phyloP scores from a whole-genome alignment of 1,140 invertebrate genomes.

The Notospermus geniculatus region DNA sequence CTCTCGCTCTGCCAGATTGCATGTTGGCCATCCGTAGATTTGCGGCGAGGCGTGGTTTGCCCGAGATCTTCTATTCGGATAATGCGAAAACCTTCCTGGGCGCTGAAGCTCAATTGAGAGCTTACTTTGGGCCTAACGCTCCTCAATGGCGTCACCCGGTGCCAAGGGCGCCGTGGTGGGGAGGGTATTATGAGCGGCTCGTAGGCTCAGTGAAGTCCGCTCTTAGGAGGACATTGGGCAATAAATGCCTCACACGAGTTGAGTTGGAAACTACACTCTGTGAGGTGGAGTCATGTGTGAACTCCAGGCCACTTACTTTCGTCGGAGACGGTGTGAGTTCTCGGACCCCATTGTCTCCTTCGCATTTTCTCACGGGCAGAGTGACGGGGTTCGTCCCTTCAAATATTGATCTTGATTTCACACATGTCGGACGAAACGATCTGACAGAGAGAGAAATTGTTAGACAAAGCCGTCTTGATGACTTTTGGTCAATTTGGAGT shows the following conservation, averaged over 20 bases:
- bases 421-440: background rate
- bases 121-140: too few species aligned
- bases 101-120: too few species aligned
- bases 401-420: background rate
- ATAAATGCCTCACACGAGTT: background rate
- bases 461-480: background rate
- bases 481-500: slow-evolving; percentile 1
- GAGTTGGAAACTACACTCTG: background rate
- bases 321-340: background rate
- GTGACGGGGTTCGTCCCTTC: background rate
- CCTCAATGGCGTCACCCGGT: too few species aligned
- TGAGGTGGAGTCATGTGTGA: background rate
- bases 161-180: background rate
- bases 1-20: too few species aligned
- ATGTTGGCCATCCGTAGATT: too few species aligned
- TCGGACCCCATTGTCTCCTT: background rate
- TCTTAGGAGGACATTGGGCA: background rate
- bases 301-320: background rate
- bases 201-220: background rate
- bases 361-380: background rate
- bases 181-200: background rate
- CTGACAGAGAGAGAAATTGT: background rate
- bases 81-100: too few species aligned
- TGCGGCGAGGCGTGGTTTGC: too few species aligned
- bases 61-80: too few species aligned